Evolutionary conservation across 2,888 invertebrate genomes (phyloP), one percentile per base, ranked within the genome.

Genomic region (Caenorhabditis virilis): DNA sequence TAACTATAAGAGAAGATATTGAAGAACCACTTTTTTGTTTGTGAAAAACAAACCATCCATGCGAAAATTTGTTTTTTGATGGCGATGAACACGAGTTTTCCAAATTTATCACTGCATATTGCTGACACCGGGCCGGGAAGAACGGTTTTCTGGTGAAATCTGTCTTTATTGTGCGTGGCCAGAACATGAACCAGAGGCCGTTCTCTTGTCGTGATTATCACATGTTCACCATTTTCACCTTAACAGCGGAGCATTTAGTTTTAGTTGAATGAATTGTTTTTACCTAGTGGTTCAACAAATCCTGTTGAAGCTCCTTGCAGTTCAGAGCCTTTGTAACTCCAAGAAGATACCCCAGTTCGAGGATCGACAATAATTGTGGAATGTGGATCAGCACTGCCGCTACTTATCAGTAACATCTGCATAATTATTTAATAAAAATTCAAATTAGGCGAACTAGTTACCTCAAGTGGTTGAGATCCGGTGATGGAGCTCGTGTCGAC

Each of bases 261-360:
- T 39, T 16, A n/a, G n/a, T n/a, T 27, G 41, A 25, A 20, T 23
- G 15, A 18, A 33, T 0, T 23, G 13, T 27, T 26, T 35, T 36
- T 20, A 73, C 78, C 79, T 1, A 78, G 50, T n/a, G 75, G 71
- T 27, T 61, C 68, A 1, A 71, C 72, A 11, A 50, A 42, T 11
- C 72, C 68, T n/a, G 71, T 54, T 3, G 59, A 59, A 6, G 68
- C 75, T 9, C 74, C 72, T 56, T 79, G 76, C 16, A 79, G 51
- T 43, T 80, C 79, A 15, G 69, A 63, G 39, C 78, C 78, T 51
- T 78, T 79, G 53, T 74, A 76, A 36, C 70, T 75, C 78, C 78
- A 79, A 9, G 68, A 38, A 7, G 71, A 58, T 16, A 74, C 68
- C 9, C 79, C 78, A 4, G 78, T 78, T 36, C 68, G 50, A 15